Conservation (phyloP, 1,140 invertebrate genomes). For the Drosophila auraria region DNA sequence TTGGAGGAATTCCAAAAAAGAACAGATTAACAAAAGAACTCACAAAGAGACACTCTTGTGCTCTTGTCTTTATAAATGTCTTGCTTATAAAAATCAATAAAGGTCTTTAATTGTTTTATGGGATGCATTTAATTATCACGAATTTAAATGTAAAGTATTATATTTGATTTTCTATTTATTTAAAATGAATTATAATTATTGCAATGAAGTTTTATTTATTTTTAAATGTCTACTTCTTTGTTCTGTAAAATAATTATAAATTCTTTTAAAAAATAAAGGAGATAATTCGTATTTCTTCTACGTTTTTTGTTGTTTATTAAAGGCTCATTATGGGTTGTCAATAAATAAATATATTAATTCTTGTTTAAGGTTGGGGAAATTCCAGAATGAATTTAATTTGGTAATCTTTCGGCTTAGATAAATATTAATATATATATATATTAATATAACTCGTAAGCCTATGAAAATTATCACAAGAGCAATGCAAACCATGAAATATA, state of each 20-base stretch:
- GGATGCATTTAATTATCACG: no score
- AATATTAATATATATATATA: neutral
- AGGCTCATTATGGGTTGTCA: neutral
- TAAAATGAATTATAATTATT: no score
- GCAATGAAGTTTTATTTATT: no score
- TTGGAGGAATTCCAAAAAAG: constrained; percentile 55
- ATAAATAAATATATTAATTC: neutral
- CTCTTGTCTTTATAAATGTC: neutral
- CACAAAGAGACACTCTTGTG: neutral
- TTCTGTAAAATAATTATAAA: neutral
- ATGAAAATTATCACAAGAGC: neutral
- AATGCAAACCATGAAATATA: neutral
- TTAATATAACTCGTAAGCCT: no score
- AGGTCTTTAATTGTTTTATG: neutral
- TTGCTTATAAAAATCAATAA: constrained; percentile 1
- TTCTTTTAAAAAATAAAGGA: neutral
- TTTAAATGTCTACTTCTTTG: no score
- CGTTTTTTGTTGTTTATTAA: neutral
- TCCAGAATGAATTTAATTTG: neutral
- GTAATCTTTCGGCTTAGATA: neutral
- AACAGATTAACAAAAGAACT: constrained; percentile 19
- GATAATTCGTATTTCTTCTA: neutral
- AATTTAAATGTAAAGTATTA: no score
- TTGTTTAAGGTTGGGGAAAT: neutral
- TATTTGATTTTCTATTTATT: no score